Evolutionary conservation across 2,888 invertebrate species (phyloP).

Genomic region (Monoplex corrugatus): DNA sequence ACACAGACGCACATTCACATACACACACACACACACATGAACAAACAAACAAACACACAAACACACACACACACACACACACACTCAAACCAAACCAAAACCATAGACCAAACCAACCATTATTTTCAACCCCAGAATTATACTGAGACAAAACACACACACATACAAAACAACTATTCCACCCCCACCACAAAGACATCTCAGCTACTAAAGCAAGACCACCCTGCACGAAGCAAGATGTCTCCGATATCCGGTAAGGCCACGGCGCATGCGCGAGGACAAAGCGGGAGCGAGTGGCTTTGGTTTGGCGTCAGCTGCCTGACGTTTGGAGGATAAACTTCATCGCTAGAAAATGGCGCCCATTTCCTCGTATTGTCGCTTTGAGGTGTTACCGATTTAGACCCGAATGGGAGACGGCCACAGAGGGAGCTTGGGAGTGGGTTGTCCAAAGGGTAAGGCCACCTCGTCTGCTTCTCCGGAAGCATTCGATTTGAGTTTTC

Average conservation of each 20-base stretch:
- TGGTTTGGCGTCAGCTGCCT: conserved; percentile 1
- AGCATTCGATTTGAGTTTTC: too few species aligned
- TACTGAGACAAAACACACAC: not conserved
- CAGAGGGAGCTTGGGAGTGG: not conserved
- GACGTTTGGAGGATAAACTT: conserved; percentile 37
- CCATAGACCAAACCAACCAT: not conserved
- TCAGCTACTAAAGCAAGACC: not conserved
- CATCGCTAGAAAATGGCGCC: conserved; percentile 25
- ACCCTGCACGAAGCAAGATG: conserved; percentile 28
- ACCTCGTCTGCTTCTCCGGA: too few species aligned
- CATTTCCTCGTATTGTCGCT: conserved; percentile 30
- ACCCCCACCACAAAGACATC: not conserved
- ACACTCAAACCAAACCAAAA: not conserved
- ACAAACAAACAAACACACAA: too few species aligned
- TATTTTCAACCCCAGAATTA: not conserved
- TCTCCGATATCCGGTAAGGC: conserved; percentile 40
- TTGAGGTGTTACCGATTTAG: conserved; percentile 12
- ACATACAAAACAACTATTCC: not conserved
- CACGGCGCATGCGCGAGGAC: conserved; percentile 34
- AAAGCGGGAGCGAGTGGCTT: conserved; percentile 33
- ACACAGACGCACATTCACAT: too few species aligned
- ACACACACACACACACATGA: not conserved
- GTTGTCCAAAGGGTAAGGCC: not conserved
- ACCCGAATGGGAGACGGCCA: not conserved
- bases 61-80: not conserved